Evolutionary conservation across 2,797 vertebrate genomes (phyloP), one percentile per base, ranked within the genome.

Genomic region (Euthynnus affinis): DNA sequence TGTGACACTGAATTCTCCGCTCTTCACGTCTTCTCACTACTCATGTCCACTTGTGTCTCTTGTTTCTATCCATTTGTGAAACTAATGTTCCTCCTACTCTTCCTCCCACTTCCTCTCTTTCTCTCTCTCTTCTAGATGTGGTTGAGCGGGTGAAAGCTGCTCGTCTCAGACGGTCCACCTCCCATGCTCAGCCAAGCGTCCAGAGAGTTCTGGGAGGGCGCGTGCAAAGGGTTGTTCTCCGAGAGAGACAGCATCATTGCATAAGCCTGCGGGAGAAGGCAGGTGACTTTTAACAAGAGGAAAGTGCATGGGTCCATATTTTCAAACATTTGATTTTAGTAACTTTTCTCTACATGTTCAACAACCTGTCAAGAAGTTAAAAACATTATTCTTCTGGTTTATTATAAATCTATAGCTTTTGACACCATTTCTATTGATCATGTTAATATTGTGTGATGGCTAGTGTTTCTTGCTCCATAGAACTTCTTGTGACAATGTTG

Each of bases 211-310:
- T 98, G 98, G 93, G 98, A 96, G 91, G 98, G 95, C 84, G 95
- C 67, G 93, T 97, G 98, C 94, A 99, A 97, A 94, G 97, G 95
- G 91, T 97, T 91, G 82, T 98, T 99, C 96, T 99, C 98, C 1
- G 98, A 98, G 74, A 99, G 96, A 89, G 98, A 99, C 93, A 99
- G 96, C 98, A 99, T 99, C 98, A 99, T 99, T 97, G 98, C 97
- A 96, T 99, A 99, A 93, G 98, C 98, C 98, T 99, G 94, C 9
- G 2, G 56, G 71, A 82, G 60, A 68, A 73, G 48, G 80, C 22
- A 80, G 46, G 15, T 1, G 9, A 59, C 5, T 34, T 72, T 87
- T 75, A 82, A 65, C 29, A 34, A 42, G 17, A 74, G 58, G 32
- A 62, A 65, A 65, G 9, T 4, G 3, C 8, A 56, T 1, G 5